Percentiles rank a stretch among this genome's conserved stretches.
Evolutionary conservation across 2,113 vertebrate species (phyloP).

Genomic region (Rhinopithecus roxellana): DNA sequence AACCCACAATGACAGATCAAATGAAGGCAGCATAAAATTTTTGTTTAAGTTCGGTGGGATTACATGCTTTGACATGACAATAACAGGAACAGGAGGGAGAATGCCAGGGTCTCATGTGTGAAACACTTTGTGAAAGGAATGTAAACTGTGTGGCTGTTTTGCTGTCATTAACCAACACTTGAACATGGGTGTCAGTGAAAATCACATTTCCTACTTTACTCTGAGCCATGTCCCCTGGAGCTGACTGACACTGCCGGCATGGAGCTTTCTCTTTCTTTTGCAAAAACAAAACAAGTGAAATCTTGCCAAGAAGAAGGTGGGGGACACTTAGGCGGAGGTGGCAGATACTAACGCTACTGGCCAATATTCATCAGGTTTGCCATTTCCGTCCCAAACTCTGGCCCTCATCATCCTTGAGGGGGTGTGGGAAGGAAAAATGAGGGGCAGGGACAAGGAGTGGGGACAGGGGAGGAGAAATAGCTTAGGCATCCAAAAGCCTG

Average conservation of each 20-base stretch:
- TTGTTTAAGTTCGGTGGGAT: conserved; percentile 75
- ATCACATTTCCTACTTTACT: accelerated
- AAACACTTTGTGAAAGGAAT: conserved; percentile 76
- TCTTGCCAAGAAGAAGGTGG: not conserved
- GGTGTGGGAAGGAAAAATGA: not conserved
- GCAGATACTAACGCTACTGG: accelerated
- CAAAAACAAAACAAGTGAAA: not conserved
- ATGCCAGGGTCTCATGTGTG: conserved; percentile 74
- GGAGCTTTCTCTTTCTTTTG: not conserved
- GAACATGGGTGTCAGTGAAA: not conserved
- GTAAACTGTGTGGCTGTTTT: not conserved
- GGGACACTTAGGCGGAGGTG: not conserved
- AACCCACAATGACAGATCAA: conserved; percentile 85
- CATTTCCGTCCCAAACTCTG: not conserved
- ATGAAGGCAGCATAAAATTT: conserved; percentile 73
- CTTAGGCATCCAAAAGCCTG: not conserved
- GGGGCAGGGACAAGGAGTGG: not conserved
- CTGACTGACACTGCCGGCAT: accelerated
- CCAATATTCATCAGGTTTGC: not conserved
- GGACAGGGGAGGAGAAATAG: not conserved
- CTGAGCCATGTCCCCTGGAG: not conserved
- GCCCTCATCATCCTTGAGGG: not conserved
- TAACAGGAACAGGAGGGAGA: conserved; percentile 80
- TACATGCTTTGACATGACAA: conserved; percentile 79
- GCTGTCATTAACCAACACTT: conserved; percentile 61